Evolutionary conservation across 2,113 vertebrate species (phyloP), one percentile per base, ranked within the genome.

Genomic region (Hypocryptadius cinnamomeus): DNA sequence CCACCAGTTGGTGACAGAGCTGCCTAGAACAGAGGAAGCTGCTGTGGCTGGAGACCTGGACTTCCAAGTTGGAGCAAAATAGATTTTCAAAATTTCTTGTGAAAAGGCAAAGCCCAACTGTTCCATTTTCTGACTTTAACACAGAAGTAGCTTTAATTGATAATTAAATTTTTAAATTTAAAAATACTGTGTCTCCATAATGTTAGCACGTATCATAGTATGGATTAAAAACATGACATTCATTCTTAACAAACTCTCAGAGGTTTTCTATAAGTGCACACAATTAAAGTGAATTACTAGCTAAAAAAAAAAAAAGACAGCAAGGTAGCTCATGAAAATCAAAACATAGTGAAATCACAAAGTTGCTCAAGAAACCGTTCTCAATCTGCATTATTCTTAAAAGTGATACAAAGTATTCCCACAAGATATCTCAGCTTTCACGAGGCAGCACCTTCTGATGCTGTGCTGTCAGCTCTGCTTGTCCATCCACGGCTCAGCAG

Each of bases 341-440:
- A 72, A 72, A 69, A 5, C n/a, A n/a, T 16, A 79, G 33, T 21
- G 5, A 77, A 77, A 76, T 44, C 30, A 42, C 25, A 37, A 61
- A 42, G 15, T 20, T 68, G 48, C n/a, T 59, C 50, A 44, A 31
- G 18, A 79, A 85, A 57, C 15, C 11, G 15, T 83, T 83, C 31
- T 37, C 0, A 0, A 10, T 33, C 22, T 1, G 4, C 15, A 8
- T 53, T 71, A 76, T 69, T 53, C 59, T 69, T 65, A 44, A 50
- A 82, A 28, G 37, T 13, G 35, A 23, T 66, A 45, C 10, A 21
- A 51, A 57, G 31, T 15, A 11, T 48, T 76, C 63, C 54, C 59
- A 24, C 21, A 17, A 40, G 50, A 4, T 13, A 21, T 13, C 21
- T 53, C 2, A 1, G 30, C 53, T 85, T 69, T 69, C 76, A 4